Conservation (phyloP, 2,797 vertebrate species). For the Enteromius anoplus region DNA sequence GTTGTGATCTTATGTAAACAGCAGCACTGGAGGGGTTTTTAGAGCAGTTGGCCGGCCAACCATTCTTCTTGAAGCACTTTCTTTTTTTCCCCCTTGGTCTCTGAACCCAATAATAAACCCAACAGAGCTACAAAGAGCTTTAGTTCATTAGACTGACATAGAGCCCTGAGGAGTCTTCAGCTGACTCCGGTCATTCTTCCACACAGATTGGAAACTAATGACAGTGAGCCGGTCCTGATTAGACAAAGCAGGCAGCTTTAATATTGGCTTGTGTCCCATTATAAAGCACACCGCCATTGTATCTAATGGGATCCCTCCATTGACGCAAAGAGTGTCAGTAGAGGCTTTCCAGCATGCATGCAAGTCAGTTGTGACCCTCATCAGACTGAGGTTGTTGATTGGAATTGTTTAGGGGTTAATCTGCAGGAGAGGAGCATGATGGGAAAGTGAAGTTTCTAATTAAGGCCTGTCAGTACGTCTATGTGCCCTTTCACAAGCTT, state of each 20-base stretch:
- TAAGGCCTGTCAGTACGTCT: conserved; percentile 72
- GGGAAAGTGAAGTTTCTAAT: conserved; percentile 77
- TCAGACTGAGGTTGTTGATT: conserved; percentile 52
- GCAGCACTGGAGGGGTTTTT: conserved; percentile 20
- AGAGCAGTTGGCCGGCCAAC: conserved; percentile 71
- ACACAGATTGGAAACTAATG: conserved; percentile 65
- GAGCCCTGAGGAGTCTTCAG: conserved; percentile 71
- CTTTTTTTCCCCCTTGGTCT: conserved; percentile 63
- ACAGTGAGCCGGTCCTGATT: conserved; percentile 60
- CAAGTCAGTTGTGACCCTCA: conserved; percentile 73
- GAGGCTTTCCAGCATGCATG: conserved; percentile 65
- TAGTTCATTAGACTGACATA: conserved; percentile 81
- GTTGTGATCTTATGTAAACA: conserved; percentile 19
- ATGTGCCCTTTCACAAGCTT: conserved; percentile 74
- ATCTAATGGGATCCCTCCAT: conserved; percentile 70
- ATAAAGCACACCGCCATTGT: conserved; percentile 78
- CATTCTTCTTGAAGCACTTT: conserved; percentile 64
- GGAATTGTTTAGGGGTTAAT: conserved; percentile 63
- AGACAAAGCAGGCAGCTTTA: conserved; percentile 69
- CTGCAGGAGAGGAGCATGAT: conserved; percentile 56
- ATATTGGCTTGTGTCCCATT: conserved; percentile 76
- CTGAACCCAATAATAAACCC: conserved; percentile 67
- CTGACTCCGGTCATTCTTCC: conserved; percentile 70
- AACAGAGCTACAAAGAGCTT: conserved; percentile 74
- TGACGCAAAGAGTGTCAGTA: conserved; percentile 67